Conservation (phyloP, 2,797 vertebrate genomes). For the Mastacembelus armatus region DNA sequence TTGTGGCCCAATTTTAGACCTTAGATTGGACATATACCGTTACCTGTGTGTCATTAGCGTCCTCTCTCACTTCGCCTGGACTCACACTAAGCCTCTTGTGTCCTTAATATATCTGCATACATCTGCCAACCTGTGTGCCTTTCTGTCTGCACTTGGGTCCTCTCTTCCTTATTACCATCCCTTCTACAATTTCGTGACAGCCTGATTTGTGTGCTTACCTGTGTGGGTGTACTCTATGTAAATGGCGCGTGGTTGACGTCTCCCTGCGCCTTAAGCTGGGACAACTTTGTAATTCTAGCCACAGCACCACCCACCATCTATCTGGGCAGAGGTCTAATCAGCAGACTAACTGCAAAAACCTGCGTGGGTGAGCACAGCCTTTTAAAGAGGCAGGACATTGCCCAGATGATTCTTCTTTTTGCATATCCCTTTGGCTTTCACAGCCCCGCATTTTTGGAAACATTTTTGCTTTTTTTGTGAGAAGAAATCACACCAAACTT, state of each 20-base stretch:
- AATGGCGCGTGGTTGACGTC: not conserved
- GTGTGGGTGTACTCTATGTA: not conserved
- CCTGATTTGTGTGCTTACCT: conserved; percentile 9
- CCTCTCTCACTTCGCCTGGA: no score
- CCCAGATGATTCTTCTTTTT: conserved; percentile 20
- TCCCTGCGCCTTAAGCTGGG: not conserved
- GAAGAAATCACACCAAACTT: conserved; percentile 48
- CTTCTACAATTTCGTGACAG: no score
- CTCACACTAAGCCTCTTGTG: no score
- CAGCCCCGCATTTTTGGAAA: conserved; percentile 19
- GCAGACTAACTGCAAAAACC: conserved; percentile 18
- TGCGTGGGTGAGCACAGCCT: conserved; percentile 15
- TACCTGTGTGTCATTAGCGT: no score
- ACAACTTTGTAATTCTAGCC: not conserved
- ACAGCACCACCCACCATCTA: not conserved
- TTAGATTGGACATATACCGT: no score
- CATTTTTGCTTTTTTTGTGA: conserved; percentile 36
- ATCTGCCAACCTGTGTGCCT: no score
- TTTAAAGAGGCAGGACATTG: not conserved
- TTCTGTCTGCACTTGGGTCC: no score
- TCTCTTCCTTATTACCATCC: no score
- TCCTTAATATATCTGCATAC: no score
- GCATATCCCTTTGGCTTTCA: conserved; percentile 24
- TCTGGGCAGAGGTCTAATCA: conserved; percentile 18
- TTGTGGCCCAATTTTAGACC: no score